A percentile compares a stretch with the other conserved stretches of the same genome.
These are phyloP conservation scores for Lordiphosa clarofinis DNA, from an alignment of 1,140 invertebrate genomes.

Conservation along the genomic window DNA sequence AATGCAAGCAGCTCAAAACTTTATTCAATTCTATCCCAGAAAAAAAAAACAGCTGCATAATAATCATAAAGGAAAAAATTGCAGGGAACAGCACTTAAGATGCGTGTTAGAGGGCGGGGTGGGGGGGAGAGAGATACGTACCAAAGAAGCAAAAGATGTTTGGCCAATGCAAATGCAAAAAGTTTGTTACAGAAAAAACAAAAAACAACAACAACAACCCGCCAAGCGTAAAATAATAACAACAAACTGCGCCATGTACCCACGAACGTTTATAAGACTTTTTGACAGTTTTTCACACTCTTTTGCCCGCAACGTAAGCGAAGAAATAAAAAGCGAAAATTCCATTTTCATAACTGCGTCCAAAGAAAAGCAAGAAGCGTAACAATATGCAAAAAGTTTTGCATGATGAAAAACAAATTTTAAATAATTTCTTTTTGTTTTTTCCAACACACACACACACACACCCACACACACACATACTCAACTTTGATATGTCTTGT, in stretches of 20 bases:
- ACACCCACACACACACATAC: conserved; percentile 18
- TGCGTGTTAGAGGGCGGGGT: conserved; percentile 29
- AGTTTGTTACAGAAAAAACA: conserved; percentile 39
- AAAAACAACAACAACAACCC: conserved; percentile 3
- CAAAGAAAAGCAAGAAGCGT: conserved; percentile 20
- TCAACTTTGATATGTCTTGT: conserved; percentile 28
- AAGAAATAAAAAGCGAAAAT: conserved; percentile 12
- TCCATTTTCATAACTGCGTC: conserved; percentile 14
- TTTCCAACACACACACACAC: conserved; percentile 24
- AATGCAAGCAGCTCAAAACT: conserved; percentile 33
- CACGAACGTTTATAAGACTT: conserved; percentile 56
- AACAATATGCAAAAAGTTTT: conserved; percentile 14
- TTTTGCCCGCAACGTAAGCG: conserved; percentile 6
- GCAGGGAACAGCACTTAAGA: conserved; percentile 64
- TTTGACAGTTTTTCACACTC: conserved; percentile 54
- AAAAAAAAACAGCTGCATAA: conserved; percentile 52
- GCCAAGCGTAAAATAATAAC: conserved; percentile 56
- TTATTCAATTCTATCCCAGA: conserved; percentile 58
- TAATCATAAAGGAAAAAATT: conserved; percentile 53
- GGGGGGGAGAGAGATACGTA: conserved; percentile 1
- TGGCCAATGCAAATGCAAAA: conserved; percentile 62
- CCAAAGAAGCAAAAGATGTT: conserved; percentile 12
- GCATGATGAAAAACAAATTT: conserved; percentile 61
- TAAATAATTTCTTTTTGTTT: conserved; percentile 68
- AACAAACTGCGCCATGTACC: conserved; percentile 21